Evolutionary conservation across 2,113 vertebrate species (phyloP), one percentile per base, ranked within the genome.

Genomic region (Ctenomys sociabilis): DNA sequence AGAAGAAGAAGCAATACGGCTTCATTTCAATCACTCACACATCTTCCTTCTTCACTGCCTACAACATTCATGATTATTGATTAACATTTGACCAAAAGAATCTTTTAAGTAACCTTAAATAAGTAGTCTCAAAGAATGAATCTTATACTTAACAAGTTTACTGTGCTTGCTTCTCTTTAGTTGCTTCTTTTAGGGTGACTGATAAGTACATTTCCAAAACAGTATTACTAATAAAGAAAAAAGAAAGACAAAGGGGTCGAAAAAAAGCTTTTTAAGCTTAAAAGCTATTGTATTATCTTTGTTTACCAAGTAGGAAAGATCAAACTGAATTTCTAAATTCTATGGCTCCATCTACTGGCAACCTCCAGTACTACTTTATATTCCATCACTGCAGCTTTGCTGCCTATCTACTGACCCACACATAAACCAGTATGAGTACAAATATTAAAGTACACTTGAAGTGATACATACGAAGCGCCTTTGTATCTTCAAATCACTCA

Each of bases 311-410:
- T 90, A 88, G 64, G 17, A 96, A 94, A 61, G 37, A 57, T 95
- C 89, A 89, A 63, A 26, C 75, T 91, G 64, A 97, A 96, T 97
- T 97, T 97, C 90, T 94, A 97, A 97, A 97, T 96, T 95, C 94
- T 95, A 88, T 96, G 85, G 85, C 87, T 96, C 97, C 95, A 97
- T 96, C 96, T 97, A 85, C 95, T 97, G 97, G 96, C 86, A 97
- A 63, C 92, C 96, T 98, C 97, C 93, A 97, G 97, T 96, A 97
- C 81, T 97, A 78, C 85, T 61, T 92, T 68, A 26, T 66, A 32
- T 57, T 85, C 24, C 52, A 61, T 84, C 85, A 32, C 4, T 72
- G 59, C 30, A 85, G 4, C n/a, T 83, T 80, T n/a, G 68, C 35
- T 92, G 66, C 8, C 52, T 87, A 75, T 66, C 52, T 40, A 11